Conservation (phyloP, 2,888 invertebrate genomes). For the Prosapia bicincta region DNA sequence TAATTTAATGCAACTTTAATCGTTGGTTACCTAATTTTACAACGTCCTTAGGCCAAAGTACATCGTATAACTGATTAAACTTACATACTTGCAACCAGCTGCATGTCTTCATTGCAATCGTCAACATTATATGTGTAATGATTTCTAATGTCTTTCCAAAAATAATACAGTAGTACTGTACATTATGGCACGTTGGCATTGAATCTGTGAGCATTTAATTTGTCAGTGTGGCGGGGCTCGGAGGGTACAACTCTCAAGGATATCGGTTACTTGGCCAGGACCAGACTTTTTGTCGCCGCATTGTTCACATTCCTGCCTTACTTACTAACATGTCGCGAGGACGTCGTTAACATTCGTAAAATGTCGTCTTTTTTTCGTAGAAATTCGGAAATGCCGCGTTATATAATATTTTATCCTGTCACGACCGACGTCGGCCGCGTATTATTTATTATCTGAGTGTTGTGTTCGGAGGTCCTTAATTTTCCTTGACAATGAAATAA, state of each 20-base stretch:
- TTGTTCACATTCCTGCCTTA: not conserved
- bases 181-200: not conserved
- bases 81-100: too few relatives aligned
- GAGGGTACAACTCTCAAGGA: not conserved
- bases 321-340: not conserved
- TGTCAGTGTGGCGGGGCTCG: not conserved
- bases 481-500: not conserved
- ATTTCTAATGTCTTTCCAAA: too few relatives aligned
- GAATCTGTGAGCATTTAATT: not conserved
- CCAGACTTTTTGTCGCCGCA: not conserved
- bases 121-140: too few relatives aligned
- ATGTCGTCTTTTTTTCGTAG: not conserved
- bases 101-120: too few relatives aligned
- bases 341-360: not conserved
- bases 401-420: not conserved
- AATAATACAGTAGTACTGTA: too few relatives aligned
- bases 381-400: not conserved
- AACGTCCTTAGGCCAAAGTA: too few relatives aligned
- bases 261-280: not conserved
- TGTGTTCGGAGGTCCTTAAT: conserved; percentile 2
- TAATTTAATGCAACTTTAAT: too few relatives aligned
- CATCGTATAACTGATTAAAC: too few relatives aligned
- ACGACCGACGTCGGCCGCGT: not conserved
- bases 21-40: too few relatives aligned
- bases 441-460: not conserved